Conservation (phyloP, 1,140 invertebrate genomes). For the Hylaeus volcanicus region DNA sequence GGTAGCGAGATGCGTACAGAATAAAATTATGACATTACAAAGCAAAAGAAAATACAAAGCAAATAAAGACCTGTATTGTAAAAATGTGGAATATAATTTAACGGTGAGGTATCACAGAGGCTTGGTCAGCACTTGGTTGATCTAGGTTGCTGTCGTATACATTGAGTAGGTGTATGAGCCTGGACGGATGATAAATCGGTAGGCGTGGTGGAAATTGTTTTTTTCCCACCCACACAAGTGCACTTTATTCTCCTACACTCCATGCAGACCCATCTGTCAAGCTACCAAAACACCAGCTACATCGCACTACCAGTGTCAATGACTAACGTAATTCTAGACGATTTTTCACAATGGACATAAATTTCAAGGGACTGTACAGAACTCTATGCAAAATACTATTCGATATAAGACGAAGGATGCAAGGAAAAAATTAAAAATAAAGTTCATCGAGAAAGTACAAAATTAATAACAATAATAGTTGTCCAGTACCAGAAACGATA, state of each 20-base stretch:
- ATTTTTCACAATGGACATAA: not conserved
- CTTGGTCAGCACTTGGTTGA: slow-evolving; percentile 71
- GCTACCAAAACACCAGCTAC: slow-evolving; percentile 79
- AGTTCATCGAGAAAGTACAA: not conserved
- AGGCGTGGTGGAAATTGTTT: slow-evolving; percentile 62
- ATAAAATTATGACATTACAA: slow-evolving; percentile 22
- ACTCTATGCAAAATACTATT: not conserved
- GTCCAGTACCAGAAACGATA: slow-evolving; percentile 6
- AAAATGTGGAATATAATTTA: slow-evolving; percentile 62
- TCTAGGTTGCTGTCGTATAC: slow-evolving; percentile 75
- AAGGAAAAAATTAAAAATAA: not conserved
- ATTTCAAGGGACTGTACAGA: slow-evolving; percentile 15
- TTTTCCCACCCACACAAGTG: slow-evolving; percentile 77
- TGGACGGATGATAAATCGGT: slow-evolving; percentile 66
- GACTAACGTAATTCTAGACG: slow-evolving; percentile 10
- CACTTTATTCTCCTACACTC: slow-evolving; percentile 81
- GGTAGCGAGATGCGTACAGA: not conserved
- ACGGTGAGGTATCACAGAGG: slow-evolving; percentile 63
- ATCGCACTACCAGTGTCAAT: slow-evolving; percentile 59
- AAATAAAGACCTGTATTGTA: slow-evolving; percentile 75
- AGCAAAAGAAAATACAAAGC: slow-evolving; percentile 53
- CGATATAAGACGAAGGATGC: not conserved
- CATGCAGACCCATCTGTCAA: slow-evolving; percentile 82
- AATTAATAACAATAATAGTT: slow-evolving; percentile 5
- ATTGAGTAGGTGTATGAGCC: slow-evolving; percentile 69